Percentiles rank a stretch among this genome's conserved stretches.
phyloP scores from a whole-genome alignment of 2,113 vertebrate species.

The Odocoileus virginianus region DNA sequence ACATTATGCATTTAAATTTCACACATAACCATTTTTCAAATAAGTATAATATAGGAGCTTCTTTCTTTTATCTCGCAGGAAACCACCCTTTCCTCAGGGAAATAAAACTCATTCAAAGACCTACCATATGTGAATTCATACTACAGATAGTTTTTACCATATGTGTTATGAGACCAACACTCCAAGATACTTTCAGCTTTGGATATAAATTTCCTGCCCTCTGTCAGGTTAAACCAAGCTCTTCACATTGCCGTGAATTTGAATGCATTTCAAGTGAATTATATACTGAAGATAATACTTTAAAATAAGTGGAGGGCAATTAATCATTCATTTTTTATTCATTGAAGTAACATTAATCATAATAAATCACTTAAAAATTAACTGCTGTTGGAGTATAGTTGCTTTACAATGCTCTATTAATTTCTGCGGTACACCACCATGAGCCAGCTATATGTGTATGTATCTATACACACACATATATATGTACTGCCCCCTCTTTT shows the following conservation, averaged over 20 bases:
- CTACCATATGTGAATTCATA: background rate
- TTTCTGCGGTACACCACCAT: background rate
- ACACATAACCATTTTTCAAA: constrained; percentile 42
- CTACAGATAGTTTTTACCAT: background rate
- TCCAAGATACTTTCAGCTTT: background rate
- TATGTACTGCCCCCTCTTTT: background rate
- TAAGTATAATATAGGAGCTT: constrained; percentile 12
- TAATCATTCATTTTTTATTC: constrained; percentile 45
- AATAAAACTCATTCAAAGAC: constrained; percentile 3
- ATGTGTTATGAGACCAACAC: background rate
- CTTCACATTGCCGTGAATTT: background rate
- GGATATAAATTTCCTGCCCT: background rate
- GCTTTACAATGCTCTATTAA: background rate
- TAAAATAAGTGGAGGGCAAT: constrained; percentile 17
- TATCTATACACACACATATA: accelerated
- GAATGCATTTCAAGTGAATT: background rate
- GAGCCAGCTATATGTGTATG: background rate
- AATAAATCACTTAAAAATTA: background rate
- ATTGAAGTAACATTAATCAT: background rate
- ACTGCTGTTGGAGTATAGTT: background rate
- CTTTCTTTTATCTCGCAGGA: constrained; percentile 55
- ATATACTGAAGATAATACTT: constrained; percentile 15
- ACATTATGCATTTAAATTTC: constrained; percentile 55
- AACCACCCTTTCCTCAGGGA: background rate
- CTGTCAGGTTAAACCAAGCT: background rate